These are phyloP conservation scores for Hypselothyrea guttata DNA, from an alignment of 2,888 invertebrate species.

Conservation along the genomic window DNA sequence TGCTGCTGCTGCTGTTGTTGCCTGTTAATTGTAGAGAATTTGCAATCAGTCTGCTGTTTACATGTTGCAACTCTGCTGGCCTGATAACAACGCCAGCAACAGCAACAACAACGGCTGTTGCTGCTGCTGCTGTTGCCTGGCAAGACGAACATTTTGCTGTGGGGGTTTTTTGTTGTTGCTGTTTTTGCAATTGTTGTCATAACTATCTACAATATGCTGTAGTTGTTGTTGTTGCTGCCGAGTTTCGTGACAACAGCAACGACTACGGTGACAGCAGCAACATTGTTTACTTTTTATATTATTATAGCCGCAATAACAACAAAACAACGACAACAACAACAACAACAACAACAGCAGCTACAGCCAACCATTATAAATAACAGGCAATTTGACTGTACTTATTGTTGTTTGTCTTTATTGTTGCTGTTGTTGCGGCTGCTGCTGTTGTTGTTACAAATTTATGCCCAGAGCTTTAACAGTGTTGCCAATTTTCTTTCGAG, in stretches of 20 bases:
- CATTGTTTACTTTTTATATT: slow-evolving; percentile 64
- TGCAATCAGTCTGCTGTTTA: slow-evolving; percentile 47
- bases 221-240: slow-evolving; percentile 45
- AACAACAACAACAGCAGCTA: slow-evolving; percentile 42
- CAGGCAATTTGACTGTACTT: slow-evolving; percentile 41
- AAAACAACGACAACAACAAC: slow-evolving; percentile 40
- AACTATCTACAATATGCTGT: slow-evolving; percentile 5
- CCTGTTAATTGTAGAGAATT: slow-evolving; percentile 48
- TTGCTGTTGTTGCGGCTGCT: slow-evolving; percentile 13
- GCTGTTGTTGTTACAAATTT: slow-evolving; percentile 41
- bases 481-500: too few relatives aligned
- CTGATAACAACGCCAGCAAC: slow-evolving; percentile 44
- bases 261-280: slow-evolving; percentile 46
- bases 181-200: slow-evolving; percentile 30
- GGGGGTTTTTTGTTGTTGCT: slow-evolving; percentile 38
- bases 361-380: slow-evolving; percentile 51
- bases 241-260: slow-evolving; percentile 51
- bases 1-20: slow-evolving; percentile 38
- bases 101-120: slow-evolving; percentile 1
- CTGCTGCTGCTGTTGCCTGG: slow-evolving; percentile 50
- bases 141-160: slow-evolving; percentile 60
- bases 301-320: slow-evolving; percentile 49
- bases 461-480: slow-evolving; percentile 23
- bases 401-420: slow-evolving; percentile 2
- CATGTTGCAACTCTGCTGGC: slow-evolving; percentile 43